Conservation (phyloP, 2,113 vertebrate species). For the Corythornis cristatus region DNA sequence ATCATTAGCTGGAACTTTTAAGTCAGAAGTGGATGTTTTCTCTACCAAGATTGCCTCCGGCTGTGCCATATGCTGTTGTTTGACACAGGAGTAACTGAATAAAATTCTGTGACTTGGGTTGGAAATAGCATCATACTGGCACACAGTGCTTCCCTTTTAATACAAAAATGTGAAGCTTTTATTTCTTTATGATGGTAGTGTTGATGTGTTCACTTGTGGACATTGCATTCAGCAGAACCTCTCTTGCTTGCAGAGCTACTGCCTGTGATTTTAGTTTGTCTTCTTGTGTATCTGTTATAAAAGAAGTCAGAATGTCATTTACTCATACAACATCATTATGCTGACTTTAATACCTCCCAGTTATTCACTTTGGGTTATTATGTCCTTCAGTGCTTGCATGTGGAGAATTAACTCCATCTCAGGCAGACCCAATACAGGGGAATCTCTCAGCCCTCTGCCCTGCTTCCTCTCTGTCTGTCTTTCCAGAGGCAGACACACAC, state of each 20-base stretch:
- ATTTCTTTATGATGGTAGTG: accelerated
- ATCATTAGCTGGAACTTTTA: background rate
- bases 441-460: background rate
- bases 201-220: background rate
- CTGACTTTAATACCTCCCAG: background rate
- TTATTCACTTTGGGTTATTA: background rate
- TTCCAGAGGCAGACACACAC: accelerated
- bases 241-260: background rate
- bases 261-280: background rate
- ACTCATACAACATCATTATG: accelerated
- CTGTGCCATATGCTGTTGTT: background rate
- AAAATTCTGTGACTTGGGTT: background rate
- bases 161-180: background rate
- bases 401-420: background rate
- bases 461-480: background rate
- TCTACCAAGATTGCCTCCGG: background rate
- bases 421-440: background rate
- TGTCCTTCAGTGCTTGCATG: background rate
- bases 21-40: background rate
- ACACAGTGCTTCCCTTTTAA: accelerated
- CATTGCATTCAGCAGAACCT: background rate
- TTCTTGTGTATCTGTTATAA: background rate
- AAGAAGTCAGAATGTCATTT: background rate
- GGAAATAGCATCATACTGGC: background rate
- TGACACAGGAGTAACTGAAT: background rate